A percentile compares a stretch with the other conserved stretches of the same genome.
phyloP scores from a whole-genome alignment of 2,797 vertebrate genomes.

The Macropus fuliginosus region DNA sequence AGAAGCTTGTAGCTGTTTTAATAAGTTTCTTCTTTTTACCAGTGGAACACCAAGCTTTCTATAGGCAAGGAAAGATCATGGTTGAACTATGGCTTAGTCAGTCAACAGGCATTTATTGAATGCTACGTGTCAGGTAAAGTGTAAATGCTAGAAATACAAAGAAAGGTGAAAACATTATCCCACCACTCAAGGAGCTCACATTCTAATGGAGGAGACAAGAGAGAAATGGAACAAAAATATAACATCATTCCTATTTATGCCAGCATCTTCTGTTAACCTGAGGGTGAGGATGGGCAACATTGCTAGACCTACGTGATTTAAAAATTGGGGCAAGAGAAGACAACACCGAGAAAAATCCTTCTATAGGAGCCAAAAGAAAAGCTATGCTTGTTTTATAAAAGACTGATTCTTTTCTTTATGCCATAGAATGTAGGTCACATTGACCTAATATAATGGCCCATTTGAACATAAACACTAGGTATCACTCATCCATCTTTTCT shows the following conservation, averaged over 20 bases:
- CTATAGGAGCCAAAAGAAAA: background rate
- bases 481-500: background rate
- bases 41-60: conserved; percentile 7
- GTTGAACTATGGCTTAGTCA: background rate
- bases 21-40: background rate
- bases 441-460: conserved; percentile 42
- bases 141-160: background rate
- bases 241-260: background rate
- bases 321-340: background rate
- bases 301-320: background rate
- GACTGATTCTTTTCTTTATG: background rate
- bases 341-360: background rate
- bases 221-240: background rate
- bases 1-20: background rate
- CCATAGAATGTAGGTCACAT: conserved; percentile 9
- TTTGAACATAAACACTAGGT: fast-evolving
- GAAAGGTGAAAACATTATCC: background rate
- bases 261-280: background rate
- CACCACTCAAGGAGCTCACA: background rate
- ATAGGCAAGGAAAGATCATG: background rate
- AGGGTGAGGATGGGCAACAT: background rate
- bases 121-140: background rate
- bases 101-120: background rate
- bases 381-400: background rate
- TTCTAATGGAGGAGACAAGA: background rate